These are phyloP conservation scores for Megaceryle torquata DNA, from an alignment of 2,113 vertebrate species.

Conservation along the genomic window DNA sequence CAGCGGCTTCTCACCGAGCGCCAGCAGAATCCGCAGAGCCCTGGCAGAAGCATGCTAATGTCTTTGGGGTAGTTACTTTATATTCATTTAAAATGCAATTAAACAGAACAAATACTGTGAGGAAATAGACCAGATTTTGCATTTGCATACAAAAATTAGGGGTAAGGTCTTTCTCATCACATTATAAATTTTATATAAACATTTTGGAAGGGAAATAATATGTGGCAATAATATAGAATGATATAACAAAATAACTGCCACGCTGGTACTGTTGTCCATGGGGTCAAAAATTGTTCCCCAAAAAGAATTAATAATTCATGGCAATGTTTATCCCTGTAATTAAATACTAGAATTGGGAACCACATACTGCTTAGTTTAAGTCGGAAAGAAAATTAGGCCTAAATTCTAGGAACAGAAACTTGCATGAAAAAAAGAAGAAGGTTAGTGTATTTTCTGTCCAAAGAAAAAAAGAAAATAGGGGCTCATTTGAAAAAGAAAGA, in stretches of 20 bases:
- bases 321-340: slow-evolving; percentile 37
- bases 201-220: slow-evolving; percentile 24
- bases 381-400: not conserved
- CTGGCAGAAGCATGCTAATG: not conserved
- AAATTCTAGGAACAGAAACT: not conserved
- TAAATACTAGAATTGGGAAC: not conserved
- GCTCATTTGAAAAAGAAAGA: not conserved
- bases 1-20: not conserved
- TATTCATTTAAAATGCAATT: slow-evolving; percentile 69
- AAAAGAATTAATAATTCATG: slow-evolving; percentile 43
- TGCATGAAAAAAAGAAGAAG: not conserved
- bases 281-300: slow-evolving; percentile 5
- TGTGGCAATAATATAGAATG: not conserved
- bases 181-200: slow-evolving; percentile 58
- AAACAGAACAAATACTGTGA: slow-evolving; percentile 62
- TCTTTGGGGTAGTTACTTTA: slow-evolving; percentile 33
- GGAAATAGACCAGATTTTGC: slow-evolving; percentile 40
- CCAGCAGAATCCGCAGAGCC: not conserved
- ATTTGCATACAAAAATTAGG: slow-evolving; percentile 55
- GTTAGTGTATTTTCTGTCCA: not conserved
- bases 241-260: slow-evolving; percentile 8
- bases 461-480: not conserved
- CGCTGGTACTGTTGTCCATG: not conserved
- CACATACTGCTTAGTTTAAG: not conserved
- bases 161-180: slow-evolving; percentile 45